Evolutionary conservation across 2,113 vertebrate genomes (phyloP).

Genomic region (Amphiprion percula): DNA sequence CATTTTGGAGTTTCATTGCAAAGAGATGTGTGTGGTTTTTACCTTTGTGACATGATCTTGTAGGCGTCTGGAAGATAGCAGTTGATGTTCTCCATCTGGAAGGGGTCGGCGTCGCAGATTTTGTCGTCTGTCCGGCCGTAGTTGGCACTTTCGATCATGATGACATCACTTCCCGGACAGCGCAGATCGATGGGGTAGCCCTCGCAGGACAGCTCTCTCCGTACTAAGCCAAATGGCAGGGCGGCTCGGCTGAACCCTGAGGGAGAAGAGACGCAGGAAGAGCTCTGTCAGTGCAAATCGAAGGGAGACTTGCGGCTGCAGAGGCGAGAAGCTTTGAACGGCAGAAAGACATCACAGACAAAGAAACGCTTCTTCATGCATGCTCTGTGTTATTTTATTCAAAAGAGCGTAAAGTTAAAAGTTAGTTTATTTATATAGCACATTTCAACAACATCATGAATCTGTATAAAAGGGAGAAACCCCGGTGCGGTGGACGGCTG

Average conservation of each 20-base stretch:
- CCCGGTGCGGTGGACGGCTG: no score
- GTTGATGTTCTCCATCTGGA: slow-evolving; percentile 99
- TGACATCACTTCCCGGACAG: slow-evolving; percentile 98
- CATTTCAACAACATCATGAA: slow-evolving; percentile 22
- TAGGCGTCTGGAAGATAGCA: slow-evolving; percentile 99
- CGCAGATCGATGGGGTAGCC: slow-evolving; percentile 98
- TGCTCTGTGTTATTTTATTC: neutral
- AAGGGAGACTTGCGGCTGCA: slow-evolving; percentile 47
- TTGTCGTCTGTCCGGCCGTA: slow-evolving; percentile 99
- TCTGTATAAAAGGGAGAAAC: slow-evolving; percentile 3
- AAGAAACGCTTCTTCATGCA: slow-evolving; percentile 14
- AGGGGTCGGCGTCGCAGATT: slow-evolving; percentile 98
- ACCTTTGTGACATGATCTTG: slow-evolving; percentile 99
- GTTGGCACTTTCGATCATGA: slow-evolving; percentile 99
- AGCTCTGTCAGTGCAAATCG: slow-evolving; percentile 67
- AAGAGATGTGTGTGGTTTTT: slow-evolving; percentile 61
- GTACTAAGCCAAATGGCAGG: slow-evolving; percentile 95
- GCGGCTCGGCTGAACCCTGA: slow-evolving; percentile 96
- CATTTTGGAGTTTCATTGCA: slow-evolving; percentile 2
- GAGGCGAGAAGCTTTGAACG: slow-evolving; percentile 22
- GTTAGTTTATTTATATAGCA: slow-evolving; percentile 11
- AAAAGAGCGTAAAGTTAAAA: slow-evolving; percentile 12
- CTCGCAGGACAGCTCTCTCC: slow-evolving; percentile 97
- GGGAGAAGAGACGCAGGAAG: slow-evolving; percentile 40
- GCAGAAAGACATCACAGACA: slow-evolving; percentile 34